Evolutionary conservation across 2,797 vertebrate genomes (phyloP).

Genomic region (Hydrophis major): DNA sequence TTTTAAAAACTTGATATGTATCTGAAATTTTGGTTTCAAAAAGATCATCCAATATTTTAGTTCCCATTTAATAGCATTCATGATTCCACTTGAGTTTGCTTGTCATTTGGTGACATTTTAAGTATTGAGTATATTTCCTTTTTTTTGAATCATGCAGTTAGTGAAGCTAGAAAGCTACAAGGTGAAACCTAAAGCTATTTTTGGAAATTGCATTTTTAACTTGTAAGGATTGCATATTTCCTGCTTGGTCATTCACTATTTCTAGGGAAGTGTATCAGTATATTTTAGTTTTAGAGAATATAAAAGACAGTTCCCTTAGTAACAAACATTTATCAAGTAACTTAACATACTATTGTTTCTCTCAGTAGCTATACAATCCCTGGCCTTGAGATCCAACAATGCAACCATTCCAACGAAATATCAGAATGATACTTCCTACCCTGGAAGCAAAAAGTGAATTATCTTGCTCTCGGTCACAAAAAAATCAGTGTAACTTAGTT

Average conservation of each 20-base stretch:
- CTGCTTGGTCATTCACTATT: neutral
- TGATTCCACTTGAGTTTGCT: neutral
- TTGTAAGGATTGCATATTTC: neutral
- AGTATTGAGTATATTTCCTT: constrained; percentile 30
- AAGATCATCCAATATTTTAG: constrained; percentile 29
- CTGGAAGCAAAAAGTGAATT: neutral
- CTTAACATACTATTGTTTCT: neutral
- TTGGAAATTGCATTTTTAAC: constrained; percentile 11
- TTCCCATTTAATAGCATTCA: constrained; percentile 20
- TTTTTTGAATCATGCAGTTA: constrained; percentile 22
- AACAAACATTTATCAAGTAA: constrained; percentile 3
- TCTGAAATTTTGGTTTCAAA: constrained; percentile 18
- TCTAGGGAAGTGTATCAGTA: neutral
- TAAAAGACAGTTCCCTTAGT: neutral
- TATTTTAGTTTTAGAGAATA: neutral
- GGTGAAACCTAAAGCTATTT: constrained; percentile 24
- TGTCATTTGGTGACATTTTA: constrained; percentile 30
- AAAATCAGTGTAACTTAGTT: neutral
- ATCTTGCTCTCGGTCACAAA: neutral
- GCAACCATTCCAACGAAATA: neutral
- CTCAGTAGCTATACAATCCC: neutral
- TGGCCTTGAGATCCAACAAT: neutral
- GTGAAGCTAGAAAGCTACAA: constrained; percentile 12
- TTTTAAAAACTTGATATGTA: neutral
- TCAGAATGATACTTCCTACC: neutral